Conservation (phyloP, 2,113 vertebrate species). For the Condylura cristata region DNA sequence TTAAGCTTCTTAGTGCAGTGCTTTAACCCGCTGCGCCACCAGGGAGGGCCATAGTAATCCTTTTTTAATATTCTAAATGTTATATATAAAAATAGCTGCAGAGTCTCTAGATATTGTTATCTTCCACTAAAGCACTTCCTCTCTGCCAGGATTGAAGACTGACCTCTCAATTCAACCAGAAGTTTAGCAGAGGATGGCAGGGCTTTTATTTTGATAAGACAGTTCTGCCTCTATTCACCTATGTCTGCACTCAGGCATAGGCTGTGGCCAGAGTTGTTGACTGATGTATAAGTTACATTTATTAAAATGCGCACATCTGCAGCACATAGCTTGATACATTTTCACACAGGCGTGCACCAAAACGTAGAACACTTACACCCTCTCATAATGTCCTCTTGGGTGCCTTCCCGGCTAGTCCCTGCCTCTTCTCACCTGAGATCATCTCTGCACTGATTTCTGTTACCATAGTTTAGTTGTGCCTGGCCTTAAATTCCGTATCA, state of each 20-base stretch:
- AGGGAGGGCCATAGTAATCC: too few species aligned
- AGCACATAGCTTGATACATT: not conserved
- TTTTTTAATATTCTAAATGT: not conserved
- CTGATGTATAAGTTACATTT: not conserved
- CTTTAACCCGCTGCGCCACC: too few species aligned
- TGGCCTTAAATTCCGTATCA: not conserved
- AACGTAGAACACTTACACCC: not conserved
- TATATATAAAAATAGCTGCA: not conserved
- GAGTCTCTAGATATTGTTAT: not conserved
- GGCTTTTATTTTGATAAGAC: not conserved
- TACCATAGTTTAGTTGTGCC: not conserved
- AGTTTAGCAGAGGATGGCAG: not conserved
- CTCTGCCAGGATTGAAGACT: not conserved
- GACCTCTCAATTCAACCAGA: not conserved
- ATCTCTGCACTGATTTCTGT: not conserved
- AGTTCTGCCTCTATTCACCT: not conserved
- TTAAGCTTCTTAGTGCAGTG: too few species aligned
- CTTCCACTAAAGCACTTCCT: not conserved
- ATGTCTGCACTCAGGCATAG: not conserved
- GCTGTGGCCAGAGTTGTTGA: not conserved
- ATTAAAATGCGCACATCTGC: not conserved
- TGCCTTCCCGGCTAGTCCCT: not conserved
- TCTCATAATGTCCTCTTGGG: not conserved
- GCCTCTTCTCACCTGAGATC: not conserved
- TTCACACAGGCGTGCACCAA: not conserved